Conservation (phyloP, 2,888 invertebrate species). For the Lamellibrachia columna region DNA sequence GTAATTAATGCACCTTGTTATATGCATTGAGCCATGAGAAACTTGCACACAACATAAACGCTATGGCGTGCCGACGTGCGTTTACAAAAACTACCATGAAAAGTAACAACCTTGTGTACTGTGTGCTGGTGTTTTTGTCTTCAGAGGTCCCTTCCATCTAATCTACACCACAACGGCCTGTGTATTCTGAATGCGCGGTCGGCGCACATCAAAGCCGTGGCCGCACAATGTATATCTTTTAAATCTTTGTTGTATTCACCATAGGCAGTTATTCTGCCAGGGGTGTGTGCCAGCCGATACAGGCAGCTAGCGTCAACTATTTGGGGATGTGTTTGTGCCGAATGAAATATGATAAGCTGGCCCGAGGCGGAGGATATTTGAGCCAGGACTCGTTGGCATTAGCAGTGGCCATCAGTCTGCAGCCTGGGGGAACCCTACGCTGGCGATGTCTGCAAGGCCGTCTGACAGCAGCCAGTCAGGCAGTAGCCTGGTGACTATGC, state of each 20-base stretch:
- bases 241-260: background rate
- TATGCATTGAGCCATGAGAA: background rate
- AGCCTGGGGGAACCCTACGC: background rate
- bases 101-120: background rate
- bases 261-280: background rate
- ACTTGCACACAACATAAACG: background rate
- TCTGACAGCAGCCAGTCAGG: background rate
- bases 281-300: background rate
- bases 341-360: background rate
- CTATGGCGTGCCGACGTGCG: background rate
- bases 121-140: background rate
- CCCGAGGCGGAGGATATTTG: background rate
- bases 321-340: background rate
- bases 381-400: background rate
- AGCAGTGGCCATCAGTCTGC: background rate
- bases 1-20: conserved; percentile 11
- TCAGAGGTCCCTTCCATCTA: conserved; percentile 6
- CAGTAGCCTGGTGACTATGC: background rate
- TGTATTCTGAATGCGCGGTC: background rate
- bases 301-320: background rate
- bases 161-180: background rate
- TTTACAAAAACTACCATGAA: background rate
- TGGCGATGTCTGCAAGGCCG: background rate
- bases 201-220: background rate
- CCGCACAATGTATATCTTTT: background rate